Evolutionary conservation across 2,888 invertebrate genomes (phyloP).

Genomic region (Campaea margaritaria): DNA sequence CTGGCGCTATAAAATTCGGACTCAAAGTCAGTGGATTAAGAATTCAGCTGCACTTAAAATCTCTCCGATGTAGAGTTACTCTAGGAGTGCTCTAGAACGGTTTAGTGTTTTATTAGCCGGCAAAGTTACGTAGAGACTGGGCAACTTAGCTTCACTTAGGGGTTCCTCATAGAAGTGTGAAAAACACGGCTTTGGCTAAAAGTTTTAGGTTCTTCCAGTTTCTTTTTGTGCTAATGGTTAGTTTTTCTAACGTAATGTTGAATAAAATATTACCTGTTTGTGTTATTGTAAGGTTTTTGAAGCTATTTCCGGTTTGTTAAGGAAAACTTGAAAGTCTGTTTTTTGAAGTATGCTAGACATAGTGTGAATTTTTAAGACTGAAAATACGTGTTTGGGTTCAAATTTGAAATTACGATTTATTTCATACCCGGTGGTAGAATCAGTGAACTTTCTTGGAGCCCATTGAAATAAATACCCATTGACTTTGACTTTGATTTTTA

Average conservation of each 20-base stretch:
- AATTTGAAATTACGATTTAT: too few species aligned
- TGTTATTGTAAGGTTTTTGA: too few species aligned
- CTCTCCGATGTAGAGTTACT: slow-evolving; percentile 26
- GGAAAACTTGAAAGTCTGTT: too few species aligned
- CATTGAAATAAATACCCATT: too few species aligned
- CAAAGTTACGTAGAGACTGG: slow-evolving; percentile 31
- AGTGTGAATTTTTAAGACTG: too few species aligned
- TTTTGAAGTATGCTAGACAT: too few species aligned
- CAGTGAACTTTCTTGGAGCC: too few species aligned
- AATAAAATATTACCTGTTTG: slow-evolving; percentile 33
- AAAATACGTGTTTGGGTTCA: too few species aligned
- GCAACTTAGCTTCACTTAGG: slow-evolving; percentile 29
- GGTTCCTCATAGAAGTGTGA: slow-evolving; percentile 23
- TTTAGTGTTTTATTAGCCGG: slow-evolving; percentile 38
- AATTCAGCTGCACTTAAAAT: slow-evolving; percentile 50
- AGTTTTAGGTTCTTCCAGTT: slow-evolving; percentile 19
- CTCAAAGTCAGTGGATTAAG: slow-evolving; percentile 41
- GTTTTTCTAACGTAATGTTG: slow-evolving; percentile 23
- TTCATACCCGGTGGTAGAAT: too few species aligned
- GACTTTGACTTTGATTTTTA: too few species aligned
- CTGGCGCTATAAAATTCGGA: slow-evolving; percentile 35
- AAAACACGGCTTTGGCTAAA: slow-evolving; percentile 22
- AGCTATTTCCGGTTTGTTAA: too few species aligned
- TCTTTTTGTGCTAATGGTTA: slow-evolving; percentile 15
- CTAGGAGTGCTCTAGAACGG: slow-evolving; percentile 9